Evolutionary conservation across 2,888 invertebrate genomes (phyloP).

Genomic region (Drosophila atripex): DNA sequence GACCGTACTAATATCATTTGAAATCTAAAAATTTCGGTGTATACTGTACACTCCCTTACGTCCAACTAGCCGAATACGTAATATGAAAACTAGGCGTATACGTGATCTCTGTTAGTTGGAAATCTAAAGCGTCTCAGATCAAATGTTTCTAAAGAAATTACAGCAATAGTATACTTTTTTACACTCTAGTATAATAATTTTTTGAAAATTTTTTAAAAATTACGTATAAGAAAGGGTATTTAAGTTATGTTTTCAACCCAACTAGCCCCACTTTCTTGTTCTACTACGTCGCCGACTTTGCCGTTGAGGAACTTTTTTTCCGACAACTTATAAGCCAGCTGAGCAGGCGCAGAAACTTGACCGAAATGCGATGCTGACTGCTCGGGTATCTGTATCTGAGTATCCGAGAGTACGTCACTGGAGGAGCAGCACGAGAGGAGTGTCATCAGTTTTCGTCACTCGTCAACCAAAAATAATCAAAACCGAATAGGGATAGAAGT

Average conservation of each 20-base stretch:
- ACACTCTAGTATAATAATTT: not conserved
- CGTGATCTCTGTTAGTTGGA: no score
- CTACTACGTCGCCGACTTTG: conserved; percentile 55
- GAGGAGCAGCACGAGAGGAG: conserved; percentile 1
- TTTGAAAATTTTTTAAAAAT: not conserved
- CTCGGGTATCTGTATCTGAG: not conserved
- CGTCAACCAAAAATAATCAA: conserved; percentile 9
- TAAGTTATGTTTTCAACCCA: not conserved
- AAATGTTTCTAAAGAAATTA: not conserved
- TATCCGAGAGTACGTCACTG: conserved; percentile 49
- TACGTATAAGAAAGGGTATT: conserved; percentile 5
- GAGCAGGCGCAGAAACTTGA: conserved; percentile 41
- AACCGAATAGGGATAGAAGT: not conserved
- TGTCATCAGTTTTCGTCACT: conserved; percentile 26
- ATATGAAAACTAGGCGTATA: not conserved
- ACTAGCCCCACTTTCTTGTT: conserved; percentile 20
- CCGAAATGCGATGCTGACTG: conserved; percentile 17
- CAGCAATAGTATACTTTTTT: not conserved
- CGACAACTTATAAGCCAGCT: conserved; percentile 1
- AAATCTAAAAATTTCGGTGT: not conserved
- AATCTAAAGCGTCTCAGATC: not conserved
- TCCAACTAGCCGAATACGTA: not conserved
- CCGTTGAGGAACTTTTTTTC: conserved; percentile 5
- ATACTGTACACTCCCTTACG: not conserved
- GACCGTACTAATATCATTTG: not conserved